Evolutionary conservation across 2,113 vertebrate species (phyloP).

Genomic region (Nesoenas mayeri): DNA sequence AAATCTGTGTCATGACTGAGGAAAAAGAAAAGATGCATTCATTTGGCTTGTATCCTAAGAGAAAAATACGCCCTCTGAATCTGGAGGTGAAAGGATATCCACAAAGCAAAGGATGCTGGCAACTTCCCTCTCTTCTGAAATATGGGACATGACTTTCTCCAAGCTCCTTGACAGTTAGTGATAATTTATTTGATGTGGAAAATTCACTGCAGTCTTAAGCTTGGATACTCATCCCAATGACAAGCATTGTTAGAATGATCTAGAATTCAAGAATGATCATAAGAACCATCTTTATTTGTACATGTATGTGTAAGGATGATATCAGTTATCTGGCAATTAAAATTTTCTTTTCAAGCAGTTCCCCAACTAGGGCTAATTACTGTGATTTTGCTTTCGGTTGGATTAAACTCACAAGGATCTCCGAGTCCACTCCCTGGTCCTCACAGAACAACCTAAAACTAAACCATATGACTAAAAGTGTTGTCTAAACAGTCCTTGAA

Average conservation of each 20-base stretch:
- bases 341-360: neutral
- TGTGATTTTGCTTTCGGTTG: neutral
- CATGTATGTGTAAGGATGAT: neutral
- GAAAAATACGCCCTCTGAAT: neutral
- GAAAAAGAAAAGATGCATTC: neutral
- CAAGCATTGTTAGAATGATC: neutral
- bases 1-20: neutral
- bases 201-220: neutral
- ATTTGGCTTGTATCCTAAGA: neutral
- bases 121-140: neutral
- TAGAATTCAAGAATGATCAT: neutral
- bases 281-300: neutral
- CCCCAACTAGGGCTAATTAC: neutral
- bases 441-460: neutral
- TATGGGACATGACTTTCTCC: neutral
- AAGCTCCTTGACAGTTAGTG: neutral
- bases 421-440: fast-evolving
- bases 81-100: neutral
- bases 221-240: neutral
- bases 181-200: neutral
- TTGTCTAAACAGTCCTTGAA: neutral
- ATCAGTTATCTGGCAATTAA: slow-evolving; percentile 6
- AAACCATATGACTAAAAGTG: neutral
- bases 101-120: neutral
- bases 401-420: neutral